A percentile compares a stretch with the other conserved stretches of the same genome.
Evolutionary conservation across 1,140 invertebrate species (phyloP).

Genomic region (Nephila pilipes): DNA sequence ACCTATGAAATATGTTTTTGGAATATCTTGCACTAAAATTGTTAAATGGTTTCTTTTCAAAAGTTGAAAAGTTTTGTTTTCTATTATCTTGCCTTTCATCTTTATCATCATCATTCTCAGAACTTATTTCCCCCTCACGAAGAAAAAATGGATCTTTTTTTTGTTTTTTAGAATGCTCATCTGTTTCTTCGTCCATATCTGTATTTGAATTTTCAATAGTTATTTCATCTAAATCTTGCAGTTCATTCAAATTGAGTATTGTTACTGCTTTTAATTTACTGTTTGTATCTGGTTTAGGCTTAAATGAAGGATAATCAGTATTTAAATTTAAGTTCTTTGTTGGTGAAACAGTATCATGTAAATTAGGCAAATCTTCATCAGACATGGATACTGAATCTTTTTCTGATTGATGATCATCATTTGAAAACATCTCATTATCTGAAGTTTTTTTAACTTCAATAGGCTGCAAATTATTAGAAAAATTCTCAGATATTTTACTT

Average conservation of each 20-base stretch:
- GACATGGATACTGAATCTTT: not conserved
- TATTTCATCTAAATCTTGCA: conserved; percentile 54
- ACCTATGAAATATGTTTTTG: too few relatives aligned
- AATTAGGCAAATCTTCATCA: not conserved
- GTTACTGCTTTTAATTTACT: conserved; percentile 49
- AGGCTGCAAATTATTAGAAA: too few relatives aligned
- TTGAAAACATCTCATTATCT: too few relatives aligned
- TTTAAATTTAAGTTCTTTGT: not conserved
- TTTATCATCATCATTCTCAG: conserved; percentile 12
- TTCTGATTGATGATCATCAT: not conserved
- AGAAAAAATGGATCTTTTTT: conserved; percentile 57
- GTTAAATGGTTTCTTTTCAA: not conserved
- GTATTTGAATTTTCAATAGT: conserved; percentile 1
- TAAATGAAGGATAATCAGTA: not conserved
- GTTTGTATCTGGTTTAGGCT: not conserved
- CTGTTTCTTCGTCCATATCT: not conserved
- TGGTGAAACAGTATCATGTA: not conserved
- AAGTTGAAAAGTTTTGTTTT: not conserved
- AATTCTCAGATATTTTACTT: too few relatives aligned
- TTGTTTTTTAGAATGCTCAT: not conserved
- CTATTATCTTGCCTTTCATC: not conserved
- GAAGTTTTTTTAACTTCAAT: too few relatives aligned
- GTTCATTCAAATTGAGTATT: conserved; percentile 27
- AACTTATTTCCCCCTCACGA: not conserved
- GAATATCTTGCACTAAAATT: not conserved